These are phyloP conservation scores for Sturnira hondurensis DNA, from an alignment of 2,113 vertebrate species.

Conservation along the genomic window DNA sequence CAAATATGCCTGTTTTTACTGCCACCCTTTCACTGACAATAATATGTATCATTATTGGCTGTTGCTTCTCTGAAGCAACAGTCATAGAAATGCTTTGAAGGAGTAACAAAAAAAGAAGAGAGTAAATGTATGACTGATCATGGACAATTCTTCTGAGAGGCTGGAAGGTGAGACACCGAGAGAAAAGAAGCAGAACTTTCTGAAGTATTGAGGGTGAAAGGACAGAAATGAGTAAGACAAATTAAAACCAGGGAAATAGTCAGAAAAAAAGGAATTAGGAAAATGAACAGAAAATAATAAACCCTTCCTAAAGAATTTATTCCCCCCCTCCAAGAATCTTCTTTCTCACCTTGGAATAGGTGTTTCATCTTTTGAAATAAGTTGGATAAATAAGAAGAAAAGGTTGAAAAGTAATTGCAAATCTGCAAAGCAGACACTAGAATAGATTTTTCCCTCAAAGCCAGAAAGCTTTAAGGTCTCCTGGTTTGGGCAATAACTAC, in stretches of 20 bases:
- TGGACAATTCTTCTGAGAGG: constrained; percentile 11
- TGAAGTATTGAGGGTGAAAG: constrained; percentile 17
- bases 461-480: constrained; percentile 57
- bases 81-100: not conserved
- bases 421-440: constrained; percentile 48
- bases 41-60: not conserved
- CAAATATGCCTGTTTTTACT: not conserved
- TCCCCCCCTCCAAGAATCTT: constrained; percentile 52
- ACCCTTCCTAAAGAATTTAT: constrained; percentile 44
- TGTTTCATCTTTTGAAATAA: constrained; percentile 73
- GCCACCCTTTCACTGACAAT: not conserved
- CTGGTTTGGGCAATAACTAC: constrained; percentile 53
- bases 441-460: constrained; percentile 48
- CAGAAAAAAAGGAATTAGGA: not conserved
- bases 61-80: not conserved
- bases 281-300: constrained; percentile 47
- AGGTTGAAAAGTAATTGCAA: constrained; percentile 77
- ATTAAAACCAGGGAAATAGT: constrained; percentile 45
- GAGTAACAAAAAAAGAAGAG: not conserved
- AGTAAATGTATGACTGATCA: not conserved
- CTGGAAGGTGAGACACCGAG: not conserved
- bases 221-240: constrained; percentile 41
- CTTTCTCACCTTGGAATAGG: constrained; percentile 67
- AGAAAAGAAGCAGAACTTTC: constrained; percentile 21
- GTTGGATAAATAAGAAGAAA: constrained; percentile 74